Conservation (phyloP, 2,113 vertebrate species). For the Podarcis cretensis region DNA sequence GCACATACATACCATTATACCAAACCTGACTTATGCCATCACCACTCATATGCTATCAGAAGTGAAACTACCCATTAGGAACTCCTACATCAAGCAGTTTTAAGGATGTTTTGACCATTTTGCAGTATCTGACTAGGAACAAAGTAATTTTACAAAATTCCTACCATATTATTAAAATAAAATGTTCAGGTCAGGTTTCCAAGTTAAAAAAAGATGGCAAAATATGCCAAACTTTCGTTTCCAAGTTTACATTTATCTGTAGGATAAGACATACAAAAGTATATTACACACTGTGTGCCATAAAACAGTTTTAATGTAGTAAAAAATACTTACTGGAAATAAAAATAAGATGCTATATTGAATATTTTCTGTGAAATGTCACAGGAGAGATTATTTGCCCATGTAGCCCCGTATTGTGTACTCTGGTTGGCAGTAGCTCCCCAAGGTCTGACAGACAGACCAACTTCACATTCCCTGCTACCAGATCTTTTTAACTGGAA, state of each 20-base stretch:
- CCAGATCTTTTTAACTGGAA: neutral
- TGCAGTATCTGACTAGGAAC: too few species aligned
- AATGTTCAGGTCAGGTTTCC: too few species aligned
- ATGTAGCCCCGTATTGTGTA: neutral
- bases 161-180: too few species aligned
- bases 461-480: neutral
- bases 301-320: neutral
- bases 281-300: neutral
- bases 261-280: neutral
- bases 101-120: too few species aligned
- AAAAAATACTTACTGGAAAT: neutral
- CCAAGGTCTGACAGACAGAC: neutral
- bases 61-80: too few species aligned
- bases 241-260: neutral
- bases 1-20: too few species aligned
- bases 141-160: too few species aligned
- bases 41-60: too few species aligned
- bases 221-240: neutral
- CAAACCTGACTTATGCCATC: too few species aligned
- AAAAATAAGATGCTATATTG: neutral
- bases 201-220: neutral
- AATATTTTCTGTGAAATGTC: neutral
- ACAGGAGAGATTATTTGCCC: neutral
- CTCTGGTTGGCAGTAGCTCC: neutral
- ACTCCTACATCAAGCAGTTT: too few species aligned